A percentile compares a stretch with the other conserved stretches of the same genome.
Evolutionary conservation across 2,888 invertebrate species (phyloP).

Genomic region (Orchestes rusci): DNA sequence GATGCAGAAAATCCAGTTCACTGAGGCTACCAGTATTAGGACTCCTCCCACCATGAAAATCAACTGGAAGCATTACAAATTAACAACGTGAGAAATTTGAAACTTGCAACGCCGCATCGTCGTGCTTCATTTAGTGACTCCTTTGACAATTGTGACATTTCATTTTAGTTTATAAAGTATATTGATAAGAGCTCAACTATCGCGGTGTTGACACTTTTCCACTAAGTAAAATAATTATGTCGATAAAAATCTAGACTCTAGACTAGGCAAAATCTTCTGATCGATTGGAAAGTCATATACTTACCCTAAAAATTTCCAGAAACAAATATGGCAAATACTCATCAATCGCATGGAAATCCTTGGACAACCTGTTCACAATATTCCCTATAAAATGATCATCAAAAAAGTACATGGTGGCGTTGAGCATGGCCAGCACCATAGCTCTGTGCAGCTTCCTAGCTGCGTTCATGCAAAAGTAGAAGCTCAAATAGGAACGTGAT

Average conservation of each 20-base stretch:
- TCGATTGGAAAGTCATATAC: slow-evolving; percentile 3
- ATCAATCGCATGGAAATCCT: slow-evolving; percentile 64
- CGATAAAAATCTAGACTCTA: no score
- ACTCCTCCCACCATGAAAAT: slow-evolving; percentile 60
- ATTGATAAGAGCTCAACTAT: no score
- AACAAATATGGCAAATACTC: slow-evolving; percentile 34
- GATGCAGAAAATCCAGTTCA: slow-evolving; percentile 60
- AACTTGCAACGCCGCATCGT: no score
- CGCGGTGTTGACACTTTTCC: no score
- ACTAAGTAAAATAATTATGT: no score
- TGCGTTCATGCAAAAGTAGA: slow-evolving; percentile 28
- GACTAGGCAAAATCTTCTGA: slow-evolving; percentile 25
- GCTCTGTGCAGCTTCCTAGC: slow-evolving; percentile 52
- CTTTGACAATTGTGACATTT: no score
- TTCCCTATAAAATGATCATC: slow-evolving; percentile 37
- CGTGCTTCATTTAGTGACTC: no score
- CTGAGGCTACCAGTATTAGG: slow-evolving; percentile 60
- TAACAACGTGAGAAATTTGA: no score
- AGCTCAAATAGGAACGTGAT: slow-evolving; percentile 25
- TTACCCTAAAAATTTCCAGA: slow-evolving; percentile 29
- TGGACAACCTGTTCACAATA: slow-evolving; percentile 53
- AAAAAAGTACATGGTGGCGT: slow-evolving; percentile 46
- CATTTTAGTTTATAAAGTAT: no score
- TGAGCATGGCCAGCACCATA: slow-evolving; percentile 47
- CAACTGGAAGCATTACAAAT: slow-evolving; percentile 47